A percentile compares a stretch with the other conserved stretches of the same genome.
Evolutionary conservation across 1,140 invertebrate species (phyloP).

Genomic region (Probaryconus sp.): DNA sequence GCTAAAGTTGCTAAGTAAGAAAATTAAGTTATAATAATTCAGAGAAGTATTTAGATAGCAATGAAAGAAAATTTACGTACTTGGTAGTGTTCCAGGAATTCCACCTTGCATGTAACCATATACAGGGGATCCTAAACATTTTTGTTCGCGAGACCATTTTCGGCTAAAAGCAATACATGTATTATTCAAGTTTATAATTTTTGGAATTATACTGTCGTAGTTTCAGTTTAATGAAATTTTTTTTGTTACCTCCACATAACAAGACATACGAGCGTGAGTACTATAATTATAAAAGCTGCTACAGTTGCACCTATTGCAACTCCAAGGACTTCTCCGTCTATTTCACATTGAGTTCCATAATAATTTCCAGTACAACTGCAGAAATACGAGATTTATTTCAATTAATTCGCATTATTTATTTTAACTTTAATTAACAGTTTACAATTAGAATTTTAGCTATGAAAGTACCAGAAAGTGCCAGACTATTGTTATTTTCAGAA

Average conservation of each 20-base stretch:
- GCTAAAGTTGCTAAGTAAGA: conserved; percentile 65
- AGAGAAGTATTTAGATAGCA: too few species aligned
- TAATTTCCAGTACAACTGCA: conserved; percentile 89
- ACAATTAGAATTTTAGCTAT: too few species aligned
- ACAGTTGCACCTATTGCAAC: conserved; percentile 93
- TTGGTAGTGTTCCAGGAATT: conserved; percentile 74
- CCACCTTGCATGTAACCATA: conserved; percentile 90
- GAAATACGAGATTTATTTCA: neutral
- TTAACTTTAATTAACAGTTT: neutral
- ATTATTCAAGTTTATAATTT: conserved; percentile 29
- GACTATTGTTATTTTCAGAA: too few species aligned
- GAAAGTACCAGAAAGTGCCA: too few species aligned
- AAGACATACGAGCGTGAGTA: conserved; percentile 89
- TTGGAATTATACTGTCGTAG: conserved; percentile 4
- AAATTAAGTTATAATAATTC: conserved; percentile 1
- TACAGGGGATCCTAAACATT: conserved; percentile 87
- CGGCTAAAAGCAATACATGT: conserved; percentile 80
- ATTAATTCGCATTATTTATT: neutral
- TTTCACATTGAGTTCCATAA: conserved; percentile 91
- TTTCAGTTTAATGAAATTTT: conserved; percentile 5
- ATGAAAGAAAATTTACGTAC: conserved; percentile 55
- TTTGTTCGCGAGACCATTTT: conserved; percentile 91
- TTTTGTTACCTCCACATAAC: conserved; percentile 90
- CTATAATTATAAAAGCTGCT: conserved; percentile 91
- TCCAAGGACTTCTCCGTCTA: conserved; percentile 93